Evolutionary conservation across 2,888 invertebrate species (phyloP).

Genomic region (Lymantria monacha): DNA sequence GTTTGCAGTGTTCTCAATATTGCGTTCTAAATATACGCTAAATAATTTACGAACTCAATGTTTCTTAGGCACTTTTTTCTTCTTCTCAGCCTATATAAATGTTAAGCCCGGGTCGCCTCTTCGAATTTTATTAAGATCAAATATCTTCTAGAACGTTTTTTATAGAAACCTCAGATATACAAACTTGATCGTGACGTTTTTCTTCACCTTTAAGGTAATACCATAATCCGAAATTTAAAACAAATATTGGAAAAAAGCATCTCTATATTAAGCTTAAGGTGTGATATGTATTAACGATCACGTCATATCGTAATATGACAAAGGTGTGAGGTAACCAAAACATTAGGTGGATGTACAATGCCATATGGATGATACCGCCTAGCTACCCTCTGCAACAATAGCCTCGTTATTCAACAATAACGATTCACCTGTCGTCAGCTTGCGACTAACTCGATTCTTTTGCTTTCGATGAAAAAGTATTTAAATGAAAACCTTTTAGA

Average conservation of each 20-base stretch:
- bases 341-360: constrained; percentile 61
- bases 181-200: too few relatives aligned
- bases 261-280: too few relatives aligned
- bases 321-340: constrained; percentile 57
- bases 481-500: constrained; percentile 36
- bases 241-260: constrained; percentile 3
- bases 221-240: background rate
- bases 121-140: too few relatives aligned
- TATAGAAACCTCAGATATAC: too few relatives aligned
- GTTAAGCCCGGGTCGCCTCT: too few relatives aligned
- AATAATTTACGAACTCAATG: constrained; percentile 6
- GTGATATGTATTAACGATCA: too few relatives aligned
- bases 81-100: too few relatives aligned
- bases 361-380: constrained; percentile 57
- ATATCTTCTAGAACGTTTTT: too few relatives aligned
- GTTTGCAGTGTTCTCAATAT: constrained; percentile 37
- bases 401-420: constrained; percentile 72
- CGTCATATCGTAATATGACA: too few relatives aligned
- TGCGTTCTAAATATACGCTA: constrained; percentile 27
- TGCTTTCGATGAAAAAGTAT: constrained; percentile 36
- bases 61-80: background rate
- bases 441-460: constrained; percentile 16
- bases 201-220: too few relatives aligned
- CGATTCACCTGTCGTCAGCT: constrained; percentile 45
- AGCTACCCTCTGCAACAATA: constrained; percentile 58